Evolutionary conservation across 2,888 invertebrate species (phyloP), one percentile per base, ranked within the genome.

Genomic region (Caenorhabditis macrosperma): DNA sequence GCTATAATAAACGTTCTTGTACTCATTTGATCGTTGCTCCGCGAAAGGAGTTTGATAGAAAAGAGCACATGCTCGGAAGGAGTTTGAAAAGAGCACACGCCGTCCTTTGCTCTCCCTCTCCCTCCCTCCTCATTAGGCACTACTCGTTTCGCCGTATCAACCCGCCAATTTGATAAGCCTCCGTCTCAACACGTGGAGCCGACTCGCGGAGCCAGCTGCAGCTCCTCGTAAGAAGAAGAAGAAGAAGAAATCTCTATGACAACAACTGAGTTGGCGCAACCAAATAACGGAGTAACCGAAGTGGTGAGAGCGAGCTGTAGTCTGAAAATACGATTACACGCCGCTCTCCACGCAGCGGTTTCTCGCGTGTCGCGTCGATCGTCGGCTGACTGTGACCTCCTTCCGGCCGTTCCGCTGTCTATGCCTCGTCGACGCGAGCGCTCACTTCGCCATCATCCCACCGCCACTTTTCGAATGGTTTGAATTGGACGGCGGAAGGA

Each of bases 161-260:
- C 69, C 69, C 52, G 60, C 50, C 69, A 60, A 61, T 60, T 60
- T 69, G 69, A 69, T 69, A 69, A 69, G 69, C 69, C 52, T 38
- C 30, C 30, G 41, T 28, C 35, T 26, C 67, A 38, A 24, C 68
- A 59, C 68, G 60, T 69, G 67, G 41, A 17, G n/a, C n/a, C 48
- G 15, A 30, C 52, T 67, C 54, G 33, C 35, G 15, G 50, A 69
- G 69, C 52, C 12, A 41, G 17, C 20, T n/a, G 33, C 66, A 54
- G 35, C 54, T 66, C 24, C 46, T 57, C 52, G 15, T 15, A 33
- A 35, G 22, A 20, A 33, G 38, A 24, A 48, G 48, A n/a, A n/a
- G n/a, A n/a, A n/a, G n/a, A n/a, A n/a, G n/a, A n/a, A n/a, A 69
- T 69, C 69, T 61, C 69, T 69, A 69, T 69, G 69, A 61, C 69